A percentile compares a stretch with the other conserved stretches of the same genome.
These are phyloP conservation scores for Paedocypris micromegethes DNA, from an alignment of 2,797 vertebrate genomes.

Conservation along the genomic window DNA sequence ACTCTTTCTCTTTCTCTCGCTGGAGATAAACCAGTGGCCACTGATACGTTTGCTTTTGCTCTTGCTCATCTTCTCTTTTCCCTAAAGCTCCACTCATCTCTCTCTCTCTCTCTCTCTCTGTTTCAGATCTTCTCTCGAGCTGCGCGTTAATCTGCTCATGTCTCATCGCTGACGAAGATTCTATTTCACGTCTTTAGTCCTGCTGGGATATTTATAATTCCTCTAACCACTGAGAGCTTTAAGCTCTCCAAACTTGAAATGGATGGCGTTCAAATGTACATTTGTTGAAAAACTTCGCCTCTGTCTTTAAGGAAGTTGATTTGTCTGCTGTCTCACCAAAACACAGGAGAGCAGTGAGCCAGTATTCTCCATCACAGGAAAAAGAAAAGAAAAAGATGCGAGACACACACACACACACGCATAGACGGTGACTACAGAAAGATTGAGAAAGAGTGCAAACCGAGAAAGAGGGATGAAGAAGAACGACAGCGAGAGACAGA, in stretches of 20 bases:
- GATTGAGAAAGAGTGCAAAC: too few relatives aligned
- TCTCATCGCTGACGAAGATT: constrained; percentile 22
- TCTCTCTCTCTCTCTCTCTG: constrained; percentile 31
- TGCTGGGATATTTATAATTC: constrained; percentile 45
- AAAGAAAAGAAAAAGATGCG: too few relatives aligned
- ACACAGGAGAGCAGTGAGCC: too few relatives aligned
- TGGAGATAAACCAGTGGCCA: too few relatives aligned
- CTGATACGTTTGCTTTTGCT: too few relatives aligned
- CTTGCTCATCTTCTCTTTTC: neutral
- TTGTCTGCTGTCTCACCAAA: neutral
- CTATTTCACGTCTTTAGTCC: constrained; percentile 34
- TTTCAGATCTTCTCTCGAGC: constrained; percentile 28
- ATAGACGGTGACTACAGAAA: too few relatives aligned
- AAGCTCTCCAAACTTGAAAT: constrained; percentile 55
- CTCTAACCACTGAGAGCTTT: constrained; percentile 55
- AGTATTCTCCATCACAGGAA: too few relatives aligned
- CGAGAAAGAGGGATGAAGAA: too few relatives aligned
- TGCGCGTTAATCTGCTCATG: constrained; percentile 38
- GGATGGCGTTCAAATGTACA: constrained; percentile 52
- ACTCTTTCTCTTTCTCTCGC: too few relatives aligned
- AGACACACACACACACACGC: too few relatives aligned
- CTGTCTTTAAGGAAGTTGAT: neutral
- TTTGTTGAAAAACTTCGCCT: constrained; percentile 5
- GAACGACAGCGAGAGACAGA: too few relatives aligned
- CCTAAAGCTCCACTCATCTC: constrained; percentile 9